phyloP scores from a whole-genome alignment of 2,113 vertebrate genomes.

The Anthoscopus minutus region DNA sequence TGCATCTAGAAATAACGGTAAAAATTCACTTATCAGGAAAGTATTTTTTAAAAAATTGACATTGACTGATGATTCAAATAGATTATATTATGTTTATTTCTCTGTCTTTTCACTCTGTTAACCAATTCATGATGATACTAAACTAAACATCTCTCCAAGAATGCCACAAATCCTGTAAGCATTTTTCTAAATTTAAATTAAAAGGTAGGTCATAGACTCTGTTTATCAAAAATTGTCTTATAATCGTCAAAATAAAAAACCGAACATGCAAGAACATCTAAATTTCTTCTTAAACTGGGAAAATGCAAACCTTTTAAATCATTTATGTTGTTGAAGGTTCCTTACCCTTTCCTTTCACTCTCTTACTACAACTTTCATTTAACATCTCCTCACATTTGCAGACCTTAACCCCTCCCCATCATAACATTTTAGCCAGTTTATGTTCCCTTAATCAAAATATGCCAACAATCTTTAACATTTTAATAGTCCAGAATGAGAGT shows the following conservation, averaged over 20 bases:
- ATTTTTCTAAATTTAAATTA: background rate
- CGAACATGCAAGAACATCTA: background rate
- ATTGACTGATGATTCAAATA: background rate
- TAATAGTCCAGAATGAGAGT: background rate
- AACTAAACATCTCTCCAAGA: background rate
- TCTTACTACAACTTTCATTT: background rate
- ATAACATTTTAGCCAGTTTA: background rate
- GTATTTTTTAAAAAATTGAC: background rate
- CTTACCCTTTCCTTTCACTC: background rate
- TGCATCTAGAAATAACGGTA: background rate
- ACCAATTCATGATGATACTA: background rate
- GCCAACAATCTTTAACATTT: rapidly evolving
- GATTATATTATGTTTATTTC: background rate
- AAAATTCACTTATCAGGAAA: background rate
- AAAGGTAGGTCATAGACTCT: background rate
- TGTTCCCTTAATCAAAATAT: background rate
- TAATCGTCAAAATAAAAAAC: background rate
- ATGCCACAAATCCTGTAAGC: rapidly evolving
- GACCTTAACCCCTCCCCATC: background rate
- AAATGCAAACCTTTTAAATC: background rate
- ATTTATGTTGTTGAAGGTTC: background rate
- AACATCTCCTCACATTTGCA: rapidly evolving
- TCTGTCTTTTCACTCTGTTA: background rate
- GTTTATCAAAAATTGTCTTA: background rate
- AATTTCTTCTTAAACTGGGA: background rate